Percentiles rank a stretch among this genome's conserved stretches.
phyloP scores from a whole-genome alignment of 2,888 invertebrate species.

The Candidula unifasciata region DNA sequence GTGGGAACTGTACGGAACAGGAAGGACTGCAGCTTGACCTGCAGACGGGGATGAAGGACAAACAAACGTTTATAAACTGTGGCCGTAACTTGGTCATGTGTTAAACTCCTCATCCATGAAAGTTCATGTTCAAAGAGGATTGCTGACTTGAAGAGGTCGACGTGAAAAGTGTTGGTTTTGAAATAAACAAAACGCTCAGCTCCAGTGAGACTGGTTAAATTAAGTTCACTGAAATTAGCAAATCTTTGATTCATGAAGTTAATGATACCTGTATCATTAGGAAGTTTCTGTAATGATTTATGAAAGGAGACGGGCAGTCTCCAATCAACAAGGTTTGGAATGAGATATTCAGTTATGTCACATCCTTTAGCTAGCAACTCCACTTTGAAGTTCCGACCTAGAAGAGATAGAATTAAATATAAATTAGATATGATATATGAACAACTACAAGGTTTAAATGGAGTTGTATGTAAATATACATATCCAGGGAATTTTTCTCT shows the following conservation, averaged over 20 bases:
- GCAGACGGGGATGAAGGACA: constrained; percentile 6
- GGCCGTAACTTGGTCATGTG: background rate
- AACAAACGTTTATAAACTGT: constrained; percentile 24
- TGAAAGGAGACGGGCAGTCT: constrained; percentile 10
- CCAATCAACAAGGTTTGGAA: constrained; percentile 41
- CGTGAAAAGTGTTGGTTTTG: constrained; percentile 32
- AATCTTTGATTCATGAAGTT: background rate
- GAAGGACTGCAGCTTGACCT: background rate
- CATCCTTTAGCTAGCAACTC: constrained; percentile 4
- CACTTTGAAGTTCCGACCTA: constrained; percentile 39
- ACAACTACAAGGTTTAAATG: too few species aligned
- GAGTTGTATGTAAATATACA: too few species aligned
- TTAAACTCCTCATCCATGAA: constrained; percentile 37
- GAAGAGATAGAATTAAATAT: background rate
- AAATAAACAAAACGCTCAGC: constrained; percentile 14
- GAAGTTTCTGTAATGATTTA: background rate
- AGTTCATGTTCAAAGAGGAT: background rate
- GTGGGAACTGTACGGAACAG: background rate
- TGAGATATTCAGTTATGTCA: background rate
- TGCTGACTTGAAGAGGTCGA: background rate
- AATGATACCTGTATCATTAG: background rate
- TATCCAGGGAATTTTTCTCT: background rate
- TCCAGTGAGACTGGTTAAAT: background rate
- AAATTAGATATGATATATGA: background rate
- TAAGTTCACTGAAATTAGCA: background rate